phyloP scores from a whole-genome alignment of 1,140 invertebrate genomes.

The Cyclargus thomasi region DNA sequence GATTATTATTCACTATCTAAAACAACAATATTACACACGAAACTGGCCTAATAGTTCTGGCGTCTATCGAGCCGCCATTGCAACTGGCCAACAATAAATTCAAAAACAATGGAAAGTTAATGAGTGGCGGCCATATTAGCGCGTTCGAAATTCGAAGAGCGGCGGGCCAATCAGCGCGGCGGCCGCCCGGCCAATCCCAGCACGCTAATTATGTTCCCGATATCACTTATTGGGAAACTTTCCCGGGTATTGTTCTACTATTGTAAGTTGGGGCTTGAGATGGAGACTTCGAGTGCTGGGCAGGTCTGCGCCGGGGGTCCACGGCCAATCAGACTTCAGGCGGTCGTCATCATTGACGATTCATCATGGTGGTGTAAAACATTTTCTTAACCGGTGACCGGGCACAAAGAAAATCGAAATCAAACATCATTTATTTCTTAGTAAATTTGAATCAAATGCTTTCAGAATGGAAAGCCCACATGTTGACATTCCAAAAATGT shows the following conservation, averaged over 20 bases:
- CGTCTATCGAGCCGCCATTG: neutral
- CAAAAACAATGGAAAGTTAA: slow-evolving; percentile 16
- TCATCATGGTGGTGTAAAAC: neutral
- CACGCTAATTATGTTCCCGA: slow-evolving; percentile 1
- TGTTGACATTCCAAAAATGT: too few species aligned
- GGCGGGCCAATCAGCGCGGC: slow-evolving; percentile 9
- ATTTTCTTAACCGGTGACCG: too few species aligned
- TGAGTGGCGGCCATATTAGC: slow-evolving; percentile 15
- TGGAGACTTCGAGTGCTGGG: neutral
- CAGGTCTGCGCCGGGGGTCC: neutral
- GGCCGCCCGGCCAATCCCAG: slow-evolving; percentile 8
- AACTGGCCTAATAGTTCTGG: neutral
- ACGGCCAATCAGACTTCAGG: neutral
- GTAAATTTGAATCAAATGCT: too few species aligned
- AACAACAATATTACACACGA: neutral
- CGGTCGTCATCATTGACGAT: neutral
- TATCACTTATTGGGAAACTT: slow-evolving; percentile 2
- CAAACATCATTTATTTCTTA: too few species aligned
- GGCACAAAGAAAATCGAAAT: too few species aligned
- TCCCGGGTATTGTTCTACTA: neutral
- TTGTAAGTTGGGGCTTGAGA: neutral
- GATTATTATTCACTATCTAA: neutral
- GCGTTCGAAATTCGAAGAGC: neutral
- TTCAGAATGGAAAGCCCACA: too few species aligned
- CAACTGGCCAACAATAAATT: slow-evolving; percentile 10